Percentiles rank a stretch among this genome's conserved stretches.
phyloP scores from a whole-genome alignment of 1,140 invertebrate species.

The Metaphire vulgaris region DNA sequence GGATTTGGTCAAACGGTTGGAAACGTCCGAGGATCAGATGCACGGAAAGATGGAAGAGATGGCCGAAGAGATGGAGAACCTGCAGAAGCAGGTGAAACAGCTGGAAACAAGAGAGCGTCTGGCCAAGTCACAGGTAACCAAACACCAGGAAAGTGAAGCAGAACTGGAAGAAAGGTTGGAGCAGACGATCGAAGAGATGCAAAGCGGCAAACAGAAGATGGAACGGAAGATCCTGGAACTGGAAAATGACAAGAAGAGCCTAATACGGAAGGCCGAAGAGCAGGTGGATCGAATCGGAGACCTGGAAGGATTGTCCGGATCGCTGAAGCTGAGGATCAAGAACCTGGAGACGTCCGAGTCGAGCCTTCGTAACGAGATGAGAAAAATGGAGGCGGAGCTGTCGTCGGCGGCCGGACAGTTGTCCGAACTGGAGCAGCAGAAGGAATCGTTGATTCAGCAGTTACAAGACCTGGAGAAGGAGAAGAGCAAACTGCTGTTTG shows the following conservation, averaged over 20 bases:
- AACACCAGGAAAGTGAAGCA: neutral
- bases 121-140: neutral
- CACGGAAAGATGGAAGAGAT: constrained; percentile 2
- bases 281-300: neutral
- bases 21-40: neutral
- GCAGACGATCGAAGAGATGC: neutral
- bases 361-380: neutral
- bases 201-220: neutral
- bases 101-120: neutral
- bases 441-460: neutral
- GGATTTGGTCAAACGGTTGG: neutral
- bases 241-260: neutral
- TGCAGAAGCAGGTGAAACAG: neutral
- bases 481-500: neutral
- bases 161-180: neutral
- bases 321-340: neutral
- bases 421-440: neutral
- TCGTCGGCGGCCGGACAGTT: neutral
- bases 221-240: neutral
- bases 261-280: neutral
- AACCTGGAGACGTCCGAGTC: neutral
- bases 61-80: neutral
- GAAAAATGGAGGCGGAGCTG: neutral
- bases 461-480: neutral
- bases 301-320: neutral